A percentile compares a stretch with the other conserved stretches of the same genome.
These are phyloP conservation scores for Vanessa tameamea DNA, from an alignment of 1,140 invertebrate genomes.

Conservation along the genomic window DNA sequence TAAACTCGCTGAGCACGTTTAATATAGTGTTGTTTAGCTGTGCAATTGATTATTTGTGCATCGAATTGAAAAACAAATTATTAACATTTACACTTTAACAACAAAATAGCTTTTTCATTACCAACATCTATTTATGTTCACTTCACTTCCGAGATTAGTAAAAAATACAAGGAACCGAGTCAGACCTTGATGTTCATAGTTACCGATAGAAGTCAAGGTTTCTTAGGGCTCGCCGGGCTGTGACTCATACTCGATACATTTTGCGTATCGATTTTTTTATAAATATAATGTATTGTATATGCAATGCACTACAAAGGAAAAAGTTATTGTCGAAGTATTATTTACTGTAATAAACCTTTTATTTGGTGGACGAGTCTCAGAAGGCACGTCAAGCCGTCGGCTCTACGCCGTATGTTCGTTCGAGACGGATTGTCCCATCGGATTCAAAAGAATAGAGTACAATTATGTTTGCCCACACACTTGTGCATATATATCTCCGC, in stretches of 20 bases:
- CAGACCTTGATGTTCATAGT: conserved; percentile 10
- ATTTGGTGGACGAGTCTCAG: too few species aligned
- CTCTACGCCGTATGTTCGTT: too few species aligned
- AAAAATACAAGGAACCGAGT: conserved; percentile 26
- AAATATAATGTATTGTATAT: too few species aligned
- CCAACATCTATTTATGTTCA: conserved; percentile 19
- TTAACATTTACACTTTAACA: neutral
- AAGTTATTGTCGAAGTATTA: too few species aligned
- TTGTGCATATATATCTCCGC: too few species aligned
- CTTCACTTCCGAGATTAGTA: conserved; percentile 19
- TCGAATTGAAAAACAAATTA: neutral
- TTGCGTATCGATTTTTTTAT: neutral
- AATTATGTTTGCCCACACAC: too few species aligned
- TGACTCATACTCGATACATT: conserved; percentile 1
- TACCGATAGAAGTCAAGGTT: conserved; percentile 17
- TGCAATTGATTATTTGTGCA: neutral
- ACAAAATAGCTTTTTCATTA: conserved; percentile 7
- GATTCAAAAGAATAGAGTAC: too few species aligned
- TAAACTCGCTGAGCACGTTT: too few species aligned
- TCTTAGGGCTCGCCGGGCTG: conserved; percentile 9
- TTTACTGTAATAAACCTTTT: too few species aligned
- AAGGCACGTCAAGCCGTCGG: too few species aligned
- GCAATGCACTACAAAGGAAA: too few species aligned
- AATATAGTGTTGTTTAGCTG: neutral
- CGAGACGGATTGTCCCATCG: too few species aligned